Conservation (phyloP, 2,888 invertebrate genomes). For the Drosophila gaucha region DNA sequence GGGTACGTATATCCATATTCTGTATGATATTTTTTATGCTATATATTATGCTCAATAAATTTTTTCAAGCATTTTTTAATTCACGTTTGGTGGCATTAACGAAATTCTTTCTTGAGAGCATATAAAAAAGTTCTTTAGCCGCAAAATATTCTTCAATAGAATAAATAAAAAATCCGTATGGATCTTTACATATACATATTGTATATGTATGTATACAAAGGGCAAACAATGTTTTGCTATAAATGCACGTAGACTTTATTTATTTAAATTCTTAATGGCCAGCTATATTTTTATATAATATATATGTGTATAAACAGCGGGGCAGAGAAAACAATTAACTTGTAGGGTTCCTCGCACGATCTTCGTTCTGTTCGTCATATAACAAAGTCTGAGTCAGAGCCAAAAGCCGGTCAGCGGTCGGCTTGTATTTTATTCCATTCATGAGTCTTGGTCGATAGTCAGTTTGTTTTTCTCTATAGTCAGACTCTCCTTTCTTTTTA, state of each 20-base stretch:
- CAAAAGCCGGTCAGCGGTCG: neutral
- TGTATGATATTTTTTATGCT: neutral
- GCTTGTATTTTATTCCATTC: constrained; percentile 38
- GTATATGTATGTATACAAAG: too few relatives aligned
- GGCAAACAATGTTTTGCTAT: neutral
- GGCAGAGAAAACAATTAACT: neutral
- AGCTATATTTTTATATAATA: neutral
- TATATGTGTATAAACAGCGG: neutral
- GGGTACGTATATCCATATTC: neutral
- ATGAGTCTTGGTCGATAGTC: constrained; percentile 17
- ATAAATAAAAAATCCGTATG: neutral
- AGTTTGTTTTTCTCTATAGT: neutral
- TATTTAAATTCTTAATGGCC: neutral
- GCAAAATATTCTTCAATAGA: neutral
- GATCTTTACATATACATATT: too few relatives aligned
- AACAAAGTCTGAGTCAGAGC: constrained; percentile 21
- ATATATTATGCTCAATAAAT: neutral
- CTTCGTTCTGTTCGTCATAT: constrained; percentile 11
- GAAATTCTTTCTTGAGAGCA: too few relatives aligned
- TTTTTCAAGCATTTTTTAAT: neutral
- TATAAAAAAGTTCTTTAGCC: too few relatives aligned
- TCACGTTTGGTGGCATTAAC: neutral
- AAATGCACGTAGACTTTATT: neutral
- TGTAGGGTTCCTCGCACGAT: constrained; percentile 14
- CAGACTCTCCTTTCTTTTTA: constrained; percentile 1